Evolutionary conservation across 1,140 invertebrate genomes (phyloP).

Genomic region (Coelopa frigida): DNA sequence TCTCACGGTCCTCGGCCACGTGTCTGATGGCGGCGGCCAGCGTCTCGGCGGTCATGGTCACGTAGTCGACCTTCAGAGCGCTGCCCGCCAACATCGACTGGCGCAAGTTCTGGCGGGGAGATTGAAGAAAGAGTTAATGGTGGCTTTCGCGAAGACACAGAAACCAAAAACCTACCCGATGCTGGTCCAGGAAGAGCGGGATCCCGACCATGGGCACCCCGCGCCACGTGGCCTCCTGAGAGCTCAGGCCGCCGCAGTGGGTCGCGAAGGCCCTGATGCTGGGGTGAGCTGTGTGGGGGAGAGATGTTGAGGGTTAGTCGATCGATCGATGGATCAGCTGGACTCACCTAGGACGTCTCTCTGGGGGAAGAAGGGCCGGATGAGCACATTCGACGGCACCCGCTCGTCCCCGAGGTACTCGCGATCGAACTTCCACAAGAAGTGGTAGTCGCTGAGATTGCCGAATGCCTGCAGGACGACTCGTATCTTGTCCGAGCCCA

Average conservation of each 20-base stretch:
- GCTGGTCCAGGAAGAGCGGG: conserved; percentile 59
- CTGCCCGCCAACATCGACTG: not conserved
- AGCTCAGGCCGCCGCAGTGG: conserved; percentile 52
- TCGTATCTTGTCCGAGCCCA: not conserved
- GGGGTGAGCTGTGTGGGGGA: conserved; percentile 43
- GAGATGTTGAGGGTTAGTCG: not conserved
- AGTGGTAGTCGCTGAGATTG: conserved; percentile 18
- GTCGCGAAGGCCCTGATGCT: conserved; percentile 51
- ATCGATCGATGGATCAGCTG: not conserved
- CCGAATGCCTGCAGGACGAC: too few species aligned
- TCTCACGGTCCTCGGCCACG: conserved; percentile 8
- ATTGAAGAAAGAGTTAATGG: not conserved
- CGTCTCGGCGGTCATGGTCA: not conserved
- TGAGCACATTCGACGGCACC: conserved; percentile 10
- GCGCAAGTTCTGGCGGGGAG: not conserved
- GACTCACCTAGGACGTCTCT: conserved; percentile 34
- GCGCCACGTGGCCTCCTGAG: conserved; percentile 51
- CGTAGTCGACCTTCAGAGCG: not conserved
- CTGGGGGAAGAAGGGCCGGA: conserved; percentile 12
- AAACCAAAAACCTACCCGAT: conserved; percentile 29
- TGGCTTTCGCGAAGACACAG: too few species aligned
- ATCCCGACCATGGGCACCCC: conserved; percentile 51
- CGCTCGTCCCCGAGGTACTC: conserved; percentile 1
- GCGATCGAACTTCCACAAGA: conserved; percentile 41
- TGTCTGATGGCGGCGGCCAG: not conserved